Base-by-base conservation (phyloP, 2,113 vertebrate genomes). In the Leuciscus idus region DNA sequence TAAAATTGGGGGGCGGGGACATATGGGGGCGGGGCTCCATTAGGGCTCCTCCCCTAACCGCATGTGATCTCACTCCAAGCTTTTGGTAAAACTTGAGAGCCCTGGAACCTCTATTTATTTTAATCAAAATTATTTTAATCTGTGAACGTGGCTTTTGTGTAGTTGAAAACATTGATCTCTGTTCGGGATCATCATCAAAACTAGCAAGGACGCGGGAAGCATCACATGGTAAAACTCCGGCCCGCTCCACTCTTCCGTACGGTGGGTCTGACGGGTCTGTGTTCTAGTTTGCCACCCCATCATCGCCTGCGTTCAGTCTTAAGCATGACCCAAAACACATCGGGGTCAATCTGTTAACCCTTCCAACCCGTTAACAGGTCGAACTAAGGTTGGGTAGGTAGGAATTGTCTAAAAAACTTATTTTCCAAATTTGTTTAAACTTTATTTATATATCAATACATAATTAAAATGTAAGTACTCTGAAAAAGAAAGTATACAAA, bases 181-280 rank as follows among this genome's bases (percentile, higher is more conserved):
- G 23, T 23, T 72, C 2, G 33, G 68, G 33, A 23, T 72, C 68
- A 72, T 39, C 15, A 0, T 19, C 75, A 33, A 77, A 55, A 77
- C 52, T 33, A 55, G 3, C 55, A 17, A 33, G 15, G 87, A 10
- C 0, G 73, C 8, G 28, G 21, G 55, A 64, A 26, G 2, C 50
- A 52, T 57, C 52, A 52, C 6, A 26, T 62, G 6, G 59, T 79
- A 33, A 6, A 28, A 39, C 93, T 92, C 15, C 55, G 26, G 15
- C 91, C 91, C 28, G 89, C 91, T 36, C 90, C 85, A 0, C 83
- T 94, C 62, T 93, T 93, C 81, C 89, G 84, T 7, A 89, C 89
- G n/a, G 73, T 93, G 0, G 90, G 91, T 21, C 84, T 21, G 0
- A 52, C 84, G 11, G 91, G 87, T 19, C 46, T 76, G 6, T 88